Evolutionary conservation across 2,888 invertebrate species (phyloP), one percentile per base, ranked within the genome.

Genomic region (Eilema griseolum): DNA sequence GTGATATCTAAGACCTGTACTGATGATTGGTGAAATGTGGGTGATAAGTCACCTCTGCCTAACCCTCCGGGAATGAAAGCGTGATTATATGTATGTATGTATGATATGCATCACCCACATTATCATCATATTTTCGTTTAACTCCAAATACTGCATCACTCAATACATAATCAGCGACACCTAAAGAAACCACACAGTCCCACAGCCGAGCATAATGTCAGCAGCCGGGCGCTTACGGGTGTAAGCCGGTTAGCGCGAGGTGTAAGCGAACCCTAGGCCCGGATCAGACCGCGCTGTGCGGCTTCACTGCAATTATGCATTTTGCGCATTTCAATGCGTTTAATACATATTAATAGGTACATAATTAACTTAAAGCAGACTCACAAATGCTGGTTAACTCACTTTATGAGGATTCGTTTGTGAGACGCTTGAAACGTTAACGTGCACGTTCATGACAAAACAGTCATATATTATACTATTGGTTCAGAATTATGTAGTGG

Each of bases 281-380:
- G 64, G 79, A 76, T 76, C 80, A 79, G 75, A 69, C 78, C 62
- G 67, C 64, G 73, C 72, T 67, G 71, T 59, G 66, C 28, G 86
- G 85, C 84, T 86, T 86, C 86, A 46, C 66, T 76, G 73, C 74
- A 75, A 80, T 73, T 78, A 79, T 83, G 83, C 81, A 81, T 75
- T 77, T 76, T 70, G 78, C 74, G 69, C 82, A 72, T 74, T 74
- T 74, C 62, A 72, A 69, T 77, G 67, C 68, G 57, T 59, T 66
- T 31, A 52, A 59, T 59, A 59, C 37, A 37, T 33, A 57, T 68
- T 66, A 56, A 46, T 57, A n/a, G 31, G 57, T 61, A n/a, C 16
- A 12, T 68, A 61, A 68, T 68, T 37, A 64, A 24, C 41, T 67
- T 71, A 65, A n/a, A 24, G 60, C 41, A 63, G 46, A 61, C 66